Evolutionary conservation across 2,113 vertebrate genomes (phyloP).

Genomic region (Cebus imitator): DNA sequence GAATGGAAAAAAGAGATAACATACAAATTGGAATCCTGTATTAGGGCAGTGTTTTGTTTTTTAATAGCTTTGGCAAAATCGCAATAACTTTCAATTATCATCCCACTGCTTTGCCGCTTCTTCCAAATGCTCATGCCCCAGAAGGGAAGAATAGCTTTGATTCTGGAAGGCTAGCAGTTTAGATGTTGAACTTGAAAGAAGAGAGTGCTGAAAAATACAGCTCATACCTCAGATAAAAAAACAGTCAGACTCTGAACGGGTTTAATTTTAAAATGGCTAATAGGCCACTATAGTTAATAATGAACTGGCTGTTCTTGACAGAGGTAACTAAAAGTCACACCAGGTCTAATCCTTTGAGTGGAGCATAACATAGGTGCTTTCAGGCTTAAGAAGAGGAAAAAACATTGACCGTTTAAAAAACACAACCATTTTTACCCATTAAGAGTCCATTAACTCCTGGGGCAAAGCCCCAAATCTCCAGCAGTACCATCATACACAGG

Average conservation of each 20-base stretch:
- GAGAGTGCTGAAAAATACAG: neutral
- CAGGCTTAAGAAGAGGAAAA: neutral
- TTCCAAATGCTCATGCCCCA: neutral
- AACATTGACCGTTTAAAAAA: neutral
- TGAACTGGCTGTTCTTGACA: neutral
- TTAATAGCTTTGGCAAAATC: constrained; percentile 31
- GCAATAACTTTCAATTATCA: neutral
- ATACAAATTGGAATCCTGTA: neutral
- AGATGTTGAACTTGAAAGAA: neutral
- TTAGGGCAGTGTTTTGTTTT: neutral
- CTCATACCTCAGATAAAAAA: neutral
- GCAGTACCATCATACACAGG: neutral
- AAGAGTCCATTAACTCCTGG: constrained; percentile 49
- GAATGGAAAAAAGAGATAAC: neutral
- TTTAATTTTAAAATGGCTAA: constrained; percentile 37
- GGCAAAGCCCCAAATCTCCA: neutral
- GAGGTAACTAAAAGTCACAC: neutral
- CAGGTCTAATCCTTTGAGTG: neutral
- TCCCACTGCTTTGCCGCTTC: neutral
- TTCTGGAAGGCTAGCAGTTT: neutral
- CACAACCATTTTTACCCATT: constrained; percentile 47
- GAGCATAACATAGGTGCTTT: constrained; percentile 17
- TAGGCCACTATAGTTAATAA: neutral
- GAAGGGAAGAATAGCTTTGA: neutral
- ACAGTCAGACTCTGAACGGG: neutral